Evolutionary conservation across 2,888 invertebrate species (phyloP).

Genomic region (Automeris io): DNA sequence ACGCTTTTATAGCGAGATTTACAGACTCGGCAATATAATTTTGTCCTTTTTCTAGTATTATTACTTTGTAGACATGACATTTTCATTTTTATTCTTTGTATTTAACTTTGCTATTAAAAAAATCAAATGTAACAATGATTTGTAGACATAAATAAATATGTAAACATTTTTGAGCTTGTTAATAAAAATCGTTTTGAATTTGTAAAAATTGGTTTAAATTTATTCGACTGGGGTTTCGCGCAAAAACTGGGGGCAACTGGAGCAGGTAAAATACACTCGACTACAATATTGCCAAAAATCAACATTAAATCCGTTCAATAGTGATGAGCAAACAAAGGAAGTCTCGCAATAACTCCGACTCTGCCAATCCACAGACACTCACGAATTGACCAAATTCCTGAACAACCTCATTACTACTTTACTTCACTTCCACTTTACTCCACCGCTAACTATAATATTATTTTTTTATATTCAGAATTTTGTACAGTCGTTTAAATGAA

Average conservation of each 20-base stretch:
- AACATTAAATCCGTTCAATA: slow-evolving; percentile 50
- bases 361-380: slow-evolving; percentile 45
- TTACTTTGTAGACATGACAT: slow-evolving; percentile 4
- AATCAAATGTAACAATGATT: too few species aligned
- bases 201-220: too few species aligned
- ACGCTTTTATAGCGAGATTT: slow-evolving; percentile 43
- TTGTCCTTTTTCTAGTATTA: slow-evolving; percentile 15
- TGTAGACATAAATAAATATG: too few species aligned
- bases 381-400: slow-evolving; percentile 51
- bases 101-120: slow-evolving; percentile 16
- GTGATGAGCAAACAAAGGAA: slow-evolving; percentile 60
- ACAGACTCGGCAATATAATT: slow-evolving; percentile 28
- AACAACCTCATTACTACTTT: slow-evolving; percentile 32
- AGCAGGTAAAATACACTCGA: slow-evolving; percentile 18
- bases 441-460: slow-evolving; percentile 48
- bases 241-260: slow-evolving; percentile 8
- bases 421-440: slow-evolving; percentile 25
- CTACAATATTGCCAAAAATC: slow-evolving; percentile 57
- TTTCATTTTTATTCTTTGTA: slow-evolving; percentile 3
- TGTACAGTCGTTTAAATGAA: too few species aligned
- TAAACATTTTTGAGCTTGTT: too few species aligned
- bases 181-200: too few species aligned
- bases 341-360: slow-evolving; percentile 50
- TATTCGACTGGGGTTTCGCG: too few species aligned
- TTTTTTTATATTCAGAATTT: slow-evolving; percentile 56